Conservation (phyloP, 2,113 vertebrate species). For the Mastomys coucha region DNA sequence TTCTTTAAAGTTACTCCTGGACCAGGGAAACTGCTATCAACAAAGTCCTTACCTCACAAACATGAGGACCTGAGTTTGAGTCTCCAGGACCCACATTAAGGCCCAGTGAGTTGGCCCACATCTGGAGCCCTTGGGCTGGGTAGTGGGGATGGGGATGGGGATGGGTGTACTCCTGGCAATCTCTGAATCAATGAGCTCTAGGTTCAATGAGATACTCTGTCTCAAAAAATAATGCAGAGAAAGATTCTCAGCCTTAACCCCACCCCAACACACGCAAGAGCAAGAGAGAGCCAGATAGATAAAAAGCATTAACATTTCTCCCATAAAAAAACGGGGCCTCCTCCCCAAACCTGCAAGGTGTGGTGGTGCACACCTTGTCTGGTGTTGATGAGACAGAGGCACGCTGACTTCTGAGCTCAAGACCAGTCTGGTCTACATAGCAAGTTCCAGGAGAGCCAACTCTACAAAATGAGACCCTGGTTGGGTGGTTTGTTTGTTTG, state of each 20-base stretch:
- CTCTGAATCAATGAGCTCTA: background rate
- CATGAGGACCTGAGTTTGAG: background rate
- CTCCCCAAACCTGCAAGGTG: background rate
- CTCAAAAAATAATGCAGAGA: background rate
- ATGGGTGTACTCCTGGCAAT: background rate
- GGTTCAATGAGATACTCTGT: background rate
- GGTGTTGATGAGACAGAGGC: background rate
- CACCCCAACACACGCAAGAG: background rate
- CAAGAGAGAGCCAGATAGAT: background rate
- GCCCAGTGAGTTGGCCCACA: background rate
- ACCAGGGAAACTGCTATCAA: background rate
- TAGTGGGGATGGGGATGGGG: background rate
- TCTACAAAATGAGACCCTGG: background rate
- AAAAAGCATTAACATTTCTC: background rate
- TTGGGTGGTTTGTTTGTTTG: background rate
- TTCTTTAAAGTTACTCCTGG: background rate
- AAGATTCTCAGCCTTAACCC: background rate
- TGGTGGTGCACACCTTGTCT: background rate
- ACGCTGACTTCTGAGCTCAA: background rate
- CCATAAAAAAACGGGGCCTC: background rate
- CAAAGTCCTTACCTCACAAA: background rate
- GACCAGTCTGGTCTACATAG: background rate
- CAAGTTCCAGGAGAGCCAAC: background rate
- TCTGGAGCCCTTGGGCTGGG: background rate
- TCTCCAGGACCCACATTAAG: background rate